Evolutionary conservation across 2,888 invertebrate species (phyloP).

Genomic region (Caenorhabditis becei): DNA sequence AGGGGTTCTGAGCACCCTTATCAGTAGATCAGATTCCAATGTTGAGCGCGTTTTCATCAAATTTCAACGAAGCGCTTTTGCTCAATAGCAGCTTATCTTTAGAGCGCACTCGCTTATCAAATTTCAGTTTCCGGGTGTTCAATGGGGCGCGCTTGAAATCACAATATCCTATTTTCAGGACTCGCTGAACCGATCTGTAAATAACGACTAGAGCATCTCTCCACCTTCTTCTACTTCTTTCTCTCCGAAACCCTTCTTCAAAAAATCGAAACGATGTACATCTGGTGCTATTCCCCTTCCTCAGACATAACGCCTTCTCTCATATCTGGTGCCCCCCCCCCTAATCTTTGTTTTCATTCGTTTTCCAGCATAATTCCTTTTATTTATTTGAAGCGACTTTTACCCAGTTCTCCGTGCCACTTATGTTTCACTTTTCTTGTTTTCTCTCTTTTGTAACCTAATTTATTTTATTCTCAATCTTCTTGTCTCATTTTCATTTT

Average conservation of each 20-base stretch:
- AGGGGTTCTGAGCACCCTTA: too few species aligned
- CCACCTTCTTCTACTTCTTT: background rate
- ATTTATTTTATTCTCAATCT: background rate
- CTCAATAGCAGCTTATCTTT: too few species aligned
- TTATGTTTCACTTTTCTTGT: conserved; percentile 22
- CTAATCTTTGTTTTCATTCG: conserved; percentile 20
- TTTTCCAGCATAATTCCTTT: conserved; percentile 33
- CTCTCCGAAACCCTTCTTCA: conserved; percentile 6
- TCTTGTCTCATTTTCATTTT: conserved; percentile 53
- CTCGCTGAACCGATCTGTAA: conserved; percentile 63
- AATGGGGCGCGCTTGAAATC: too few species aligned
- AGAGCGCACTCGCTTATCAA: too few species aligned
- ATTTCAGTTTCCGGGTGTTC: too few species aligned
- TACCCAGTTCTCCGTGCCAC: background rate
- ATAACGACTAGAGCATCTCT: conserved; percentile 58
- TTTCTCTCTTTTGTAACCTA: conserved; percentile 4
- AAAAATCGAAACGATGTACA: conserved; percentile 55
- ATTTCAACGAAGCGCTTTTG: too few species aligned
- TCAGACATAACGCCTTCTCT: conserved; percentile 41
- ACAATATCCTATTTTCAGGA: conserved; percentile 44
- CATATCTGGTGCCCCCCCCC: conserved; percentile 56
- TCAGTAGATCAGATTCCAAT: too few species aligned
- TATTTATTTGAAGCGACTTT: background rate
- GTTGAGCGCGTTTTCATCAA: too few species aligned
- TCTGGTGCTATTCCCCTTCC: conserved; percentile 43